Conservation (phyloP, 2,113 vertebrate genomes). For the Gallinago paraguaiae region DNA sequence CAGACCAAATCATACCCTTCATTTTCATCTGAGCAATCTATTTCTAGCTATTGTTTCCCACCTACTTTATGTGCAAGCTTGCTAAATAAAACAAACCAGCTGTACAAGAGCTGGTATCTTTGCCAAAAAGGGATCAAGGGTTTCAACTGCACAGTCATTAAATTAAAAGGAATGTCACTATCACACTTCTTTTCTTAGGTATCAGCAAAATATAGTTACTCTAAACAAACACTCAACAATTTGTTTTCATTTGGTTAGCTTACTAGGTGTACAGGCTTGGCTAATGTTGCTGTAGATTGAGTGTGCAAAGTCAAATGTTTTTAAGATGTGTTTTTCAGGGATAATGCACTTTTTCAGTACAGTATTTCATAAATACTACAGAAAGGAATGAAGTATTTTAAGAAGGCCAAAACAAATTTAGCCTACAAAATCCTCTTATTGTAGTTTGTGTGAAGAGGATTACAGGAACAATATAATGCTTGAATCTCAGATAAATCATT, state of each 20-base stretch:
- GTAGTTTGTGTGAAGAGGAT: background rate
- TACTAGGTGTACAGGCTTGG: background rate
- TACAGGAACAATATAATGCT: background rate
- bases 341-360: background rate
- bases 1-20: constrained; percentile 29
- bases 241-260: background rate
- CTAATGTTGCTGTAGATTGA: background rate
- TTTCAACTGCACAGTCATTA: background rate
- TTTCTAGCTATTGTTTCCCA: constrained; percentile 47
- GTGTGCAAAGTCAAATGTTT: background rate
- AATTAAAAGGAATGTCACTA: background rate
- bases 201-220: background rate
- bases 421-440: constrained; percentile 12
- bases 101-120: background rate
- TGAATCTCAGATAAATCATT: background rate
- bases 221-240: background rate
- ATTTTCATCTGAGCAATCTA: constrained; percentile 8
- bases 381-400: constrained; percentile 15
- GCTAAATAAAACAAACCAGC: constrained; percentile 33
- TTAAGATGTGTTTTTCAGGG: background rate
- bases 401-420: background rate
- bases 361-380: background rate
- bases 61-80: constrained; percentile 33
- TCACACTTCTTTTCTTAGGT: background rate
- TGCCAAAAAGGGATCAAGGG: constrained; percentile 1